Evolutionary conservation across 2,888 invertebrate species (phyloP), one percentile per base, ranked within the genome.

Genomic region (Zootermopsis nevadensis): DNA sequence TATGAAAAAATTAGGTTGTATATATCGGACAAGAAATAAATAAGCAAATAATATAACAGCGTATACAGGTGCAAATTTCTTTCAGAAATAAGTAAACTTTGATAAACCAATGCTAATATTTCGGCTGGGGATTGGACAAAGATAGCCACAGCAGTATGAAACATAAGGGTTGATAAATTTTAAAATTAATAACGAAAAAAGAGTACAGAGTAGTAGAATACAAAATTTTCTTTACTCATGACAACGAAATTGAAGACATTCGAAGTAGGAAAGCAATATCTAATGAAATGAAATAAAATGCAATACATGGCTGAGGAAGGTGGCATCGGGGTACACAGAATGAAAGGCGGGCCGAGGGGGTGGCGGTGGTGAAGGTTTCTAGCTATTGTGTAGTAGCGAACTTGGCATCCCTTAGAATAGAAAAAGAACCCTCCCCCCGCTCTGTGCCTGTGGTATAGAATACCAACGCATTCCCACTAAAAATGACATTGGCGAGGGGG

Each of bases 261-360:
- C 79, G 79, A 33, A 55, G 30, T 24, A n/a, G 55, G 33, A 60
- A 79, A 66, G 79, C 79, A 24, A 60, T 66, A 66, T 15, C 35
- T 60, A 79, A 79, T 79, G 79, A 79, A 76, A 76, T 76, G 76
- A 76, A 79, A 79, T 79, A 35, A 79, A 79, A 79, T 22, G 79
- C 55, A 55, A 60, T 66, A 66, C 60, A 66, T 66, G 66, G 66
- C 15, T 31, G 33, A 4, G 8, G 74, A 24, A n/a, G 35, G n/a
- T 0, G 42, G 74, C n/a, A n/a, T n/a, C n/a, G 74, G 74, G 72
- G 3, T 38, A 4, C 4, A 42, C 19, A 74, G 74, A 74, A 74
- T 38, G 38, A 42, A 74, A 74, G 24, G 33, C n/a, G 35, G 15
- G n/a, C n/a, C n/a, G n/a, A n/a, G n/a, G n/a, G n/a, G n/a, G n/a